Conservation (phyloP, 2,113 vertebrate genomes). For the Epinephelus moara region DNA sequence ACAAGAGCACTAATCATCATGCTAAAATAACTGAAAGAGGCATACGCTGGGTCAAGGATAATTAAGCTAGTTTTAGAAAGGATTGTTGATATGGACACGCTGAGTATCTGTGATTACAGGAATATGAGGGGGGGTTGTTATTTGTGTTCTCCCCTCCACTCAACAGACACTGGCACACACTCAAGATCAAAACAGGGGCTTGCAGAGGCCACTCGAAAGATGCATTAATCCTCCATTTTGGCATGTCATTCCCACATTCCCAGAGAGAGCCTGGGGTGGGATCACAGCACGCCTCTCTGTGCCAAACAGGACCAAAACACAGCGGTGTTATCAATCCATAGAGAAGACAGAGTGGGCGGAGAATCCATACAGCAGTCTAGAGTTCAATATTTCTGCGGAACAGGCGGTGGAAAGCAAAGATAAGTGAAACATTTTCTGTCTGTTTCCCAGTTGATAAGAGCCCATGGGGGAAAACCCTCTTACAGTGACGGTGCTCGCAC, state of each 20-base stretch:
- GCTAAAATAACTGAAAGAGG: constrained; percentile 23
- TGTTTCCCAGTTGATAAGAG: constrained; percentile 72
- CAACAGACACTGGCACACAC: constrained; percentile 16
- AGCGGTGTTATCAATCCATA: constrained; percentile 56
- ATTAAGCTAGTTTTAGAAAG: constrained; percentile 26
- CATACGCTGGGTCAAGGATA: background rate
- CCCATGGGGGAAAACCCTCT: constrained; percentile 34
- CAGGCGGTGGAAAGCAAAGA: constrained; percentile 46
- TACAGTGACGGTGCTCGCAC: constrained; percentile 20
- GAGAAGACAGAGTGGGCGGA: constrained; percentile 47
- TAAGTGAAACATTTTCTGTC: constrained; percentile 62
- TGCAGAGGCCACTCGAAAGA: constrained; percentile 29
- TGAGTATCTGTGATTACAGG: background rate
- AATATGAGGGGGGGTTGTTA: background rate
- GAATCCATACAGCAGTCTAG: constrained; percentile 29
- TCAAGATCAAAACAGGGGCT: constrained; percentile 35
- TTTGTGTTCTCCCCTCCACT: constrained; percentile 21
- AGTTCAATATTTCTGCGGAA: constrained; percentile 54
- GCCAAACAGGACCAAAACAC: constrained; percentile 55
- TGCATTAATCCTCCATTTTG: constrained; percentile 55
- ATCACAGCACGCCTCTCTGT: constrained; percentile 23
- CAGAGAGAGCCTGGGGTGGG: constrained; percentile 37
- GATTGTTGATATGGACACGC: background rate
- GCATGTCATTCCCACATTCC: constrained; percentile 45
- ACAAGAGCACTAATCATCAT: constrained; percentile 27